These are phyloP conservation scores for Oryzias dopingdopingensis DNA, from an alignment of 2,797 vertebrate species.

Conservation along the genomic window DNA sequence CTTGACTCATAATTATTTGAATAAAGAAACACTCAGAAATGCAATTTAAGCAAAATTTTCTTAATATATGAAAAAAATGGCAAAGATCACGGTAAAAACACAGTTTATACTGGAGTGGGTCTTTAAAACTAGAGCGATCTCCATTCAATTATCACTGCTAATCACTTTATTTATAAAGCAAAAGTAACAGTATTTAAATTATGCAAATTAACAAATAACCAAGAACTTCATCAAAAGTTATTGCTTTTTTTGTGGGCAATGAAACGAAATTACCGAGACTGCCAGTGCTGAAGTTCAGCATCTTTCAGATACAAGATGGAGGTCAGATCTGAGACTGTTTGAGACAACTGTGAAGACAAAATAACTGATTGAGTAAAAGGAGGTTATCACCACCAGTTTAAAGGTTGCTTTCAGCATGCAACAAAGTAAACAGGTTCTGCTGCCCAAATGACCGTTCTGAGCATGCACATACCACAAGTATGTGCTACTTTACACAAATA, in stretches of 20 bases:
- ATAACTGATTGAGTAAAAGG: not conserved
- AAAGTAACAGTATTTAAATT: too few species aligned
- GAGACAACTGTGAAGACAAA: conserved; percentile 63
- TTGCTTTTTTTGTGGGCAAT: not conserved
- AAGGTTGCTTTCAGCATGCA: not conserved
- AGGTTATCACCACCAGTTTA: not conserved
- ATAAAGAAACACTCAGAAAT: too few species aligned
- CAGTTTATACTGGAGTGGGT: too few species aligned
- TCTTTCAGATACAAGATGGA: conserved; percentile 74
- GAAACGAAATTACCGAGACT: conserved; percentile 70
- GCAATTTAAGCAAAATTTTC: too few species aligned
- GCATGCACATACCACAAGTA: not conserved
- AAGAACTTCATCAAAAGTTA: too few species aligned
- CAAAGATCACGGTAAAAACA: too few species aligned
- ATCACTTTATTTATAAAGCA: too few species aligned
- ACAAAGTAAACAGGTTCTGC: not conserved
- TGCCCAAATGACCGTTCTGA: not conserved
- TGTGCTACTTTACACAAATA: not conserved
- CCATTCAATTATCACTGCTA: too few species aligned
- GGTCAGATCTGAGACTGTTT: conserved; percentile 74
- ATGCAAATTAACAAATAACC: too few species aligned
- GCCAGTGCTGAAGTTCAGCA: conserved; percentile 76
- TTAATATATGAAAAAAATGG: too few species aligned
- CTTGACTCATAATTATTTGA: too few species aligned
- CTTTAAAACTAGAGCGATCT: too few species aligned